Base-by-base conservation (phyloP, 1,140 invertebrate species). In the Drosophila lacertosa region DNA sequence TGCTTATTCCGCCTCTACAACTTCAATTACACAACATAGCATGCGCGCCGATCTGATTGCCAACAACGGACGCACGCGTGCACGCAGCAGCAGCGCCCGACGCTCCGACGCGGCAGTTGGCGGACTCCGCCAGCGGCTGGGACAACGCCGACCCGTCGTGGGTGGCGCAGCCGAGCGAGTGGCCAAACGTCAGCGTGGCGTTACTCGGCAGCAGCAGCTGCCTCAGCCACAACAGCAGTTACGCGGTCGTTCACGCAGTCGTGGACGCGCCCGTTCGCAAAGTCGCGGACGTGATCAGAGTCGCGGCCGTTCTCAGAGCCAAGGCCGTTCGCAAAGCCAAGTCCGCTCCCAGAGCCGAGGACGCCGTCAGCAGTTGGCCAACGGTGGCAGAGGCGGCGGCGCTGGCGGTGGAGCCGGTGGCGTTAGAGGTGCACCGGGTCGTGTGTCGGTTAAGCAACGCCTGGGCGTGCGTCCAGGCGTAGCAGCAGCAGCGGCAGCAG, bases 21-120 rank as follows among this genome's bases (percentile, higher is more conserved):
- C 67, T 72, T 59, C 67, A 75, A 79, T 54, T 13, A 58, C 29
- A 67, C 39, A 68, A 84, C 26, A 57, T 79, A 90, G 89, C 68
- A 90, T 90, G 89, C 86, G 86, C 50, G 89, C 89, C 47, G 89
- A 90, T 80, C 71, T 89, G 48, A 67, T 89, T 37, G 75, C 76
- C 33, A 62, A 63, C 26, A 62, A 62, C 37, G 76, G 35, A 60
- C 51, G 42, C 3, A 15, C 33, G 45, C 74, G 79, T 26, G 76
- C 50, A 60, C 26, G 50, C 68, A 51, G 48, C 50, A 54, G 62
- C 37, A 48, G 37, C 7, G 32, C 47, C 24, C 70, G 80, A 44
- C 76, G 84, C n/a, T 57, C 72, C 9, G 59, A 71, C 45, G 75
- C 77, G 33, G 50, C 47, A 13, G 72, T 13, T 16, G 59, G 63